phyloP scores from a whole-genome alignment of 2,113 vertebrate species.

The Apus apus region DNA sequence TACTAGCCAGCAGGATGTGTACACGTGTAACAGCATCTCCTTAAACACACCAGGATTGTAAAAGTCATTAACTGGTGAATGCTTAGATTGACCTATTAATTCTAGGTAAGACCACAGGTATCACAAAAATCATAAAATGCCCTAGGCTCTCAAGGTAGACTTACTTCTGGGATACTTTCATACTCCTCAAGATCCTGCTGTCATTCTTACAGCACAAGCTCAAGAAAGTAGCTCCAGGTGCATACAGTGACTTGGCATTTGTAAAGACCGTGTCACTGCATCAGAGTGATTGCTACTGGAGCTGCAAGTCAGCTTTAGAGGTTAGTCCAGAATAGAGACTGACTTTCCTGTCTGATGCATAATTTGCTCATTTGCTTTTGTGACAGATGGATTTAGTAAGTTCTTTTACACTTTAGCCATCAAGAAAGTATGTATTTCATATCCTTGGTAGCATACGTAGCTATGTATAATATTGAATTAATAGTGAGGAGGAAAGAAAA shows the following conservation, averaged over 20 bases:
- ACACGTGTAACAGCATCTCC: rapidly evolving
- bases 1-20: not conserved
- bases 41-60: not conserved
- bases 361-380: not conserved
- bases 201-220: conserved; percentile 40
- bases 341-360: not conserved
- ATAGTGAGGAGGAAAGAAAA: not conserved
- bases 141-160: not conserved
- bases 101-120: not conserved
- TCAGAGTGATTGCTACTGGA: not conserved
- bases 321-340: not conserved
- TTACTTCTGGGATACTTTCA: not conserved
- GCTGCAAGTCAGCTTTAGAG: not conserved
- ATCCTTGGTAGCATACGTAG: not conserved
- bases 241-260: not conserved
- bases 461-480: not conserved
- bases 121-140: not conserved
- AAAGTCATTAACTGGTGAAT: not conserved
- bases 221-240: not conserved
- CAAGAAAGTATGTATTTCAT: not conserved
- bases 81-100: not conserved
- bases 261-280: not conserved
- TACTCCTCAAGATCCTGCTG: conserved; percentile 54
- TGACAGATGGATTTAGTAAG: not conserved
- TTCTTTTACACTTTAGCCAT: not conserved